Conservation (phyloP, 2,797 vertebrate species). For the Chaenodraco wilsoni region DNA sequence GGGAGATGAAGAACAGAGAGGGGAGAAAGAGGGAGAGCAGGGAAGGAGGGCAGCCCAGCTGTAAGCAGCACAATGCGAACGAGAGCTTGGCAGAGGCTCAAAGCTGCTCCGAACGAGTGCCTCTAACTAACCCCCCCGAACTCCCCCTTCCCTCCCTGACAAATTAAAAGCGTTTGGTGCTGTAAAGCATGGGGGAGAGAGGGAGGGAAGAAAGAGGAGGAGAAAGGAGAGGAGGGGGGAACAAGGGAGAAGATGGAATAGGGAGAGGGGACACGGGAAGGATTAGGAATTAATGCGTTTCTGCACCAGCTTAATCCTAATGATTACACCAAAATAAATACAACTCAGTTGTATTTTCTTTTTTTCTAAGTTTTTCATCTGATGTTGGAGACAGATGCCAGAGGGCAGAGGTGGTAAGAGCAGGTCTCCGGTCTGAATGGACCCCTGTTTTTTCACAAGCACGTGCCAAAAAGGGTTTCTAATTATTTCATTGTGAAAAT, state of each 20-base stretch:
- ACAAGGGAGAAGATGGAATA: constrained; percentile 57
- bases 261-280: constrained; percentile 69
- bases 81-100: constrained; percentile 90
- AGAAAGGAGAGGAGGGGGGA: constrained; percentile 50
- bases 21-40: constrained; percentile 68
- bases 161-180: constrained; percentile 87
- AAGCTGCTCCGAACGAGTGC: constrained; percentile 88
- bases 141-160: constrained; percentile 69
- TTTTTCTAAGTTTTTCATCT: constrained; percentile 60
- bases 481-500: constrained; percentile 40
- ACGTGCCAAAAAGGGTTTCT: constrained; percentile 35
- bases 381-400: constrained; percentile 80
- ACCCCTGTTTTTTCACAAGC: constrained; percentile 22
- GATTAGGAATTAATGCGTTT: constrained; percentile 89
- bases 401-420: constrained; percentile 65
- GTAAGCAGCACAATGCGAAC: constrained; percentile 88
- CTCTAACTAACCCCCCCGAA: constrained; percentile 71
- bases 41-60: constrained; percentile 85
- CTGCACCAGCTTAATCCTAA: constrained; percentile 88
- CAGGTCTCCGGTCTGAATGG: constrained; percentile 53
- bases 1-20: constrained; percentile 68
- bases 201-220: constrained; percentile 39
- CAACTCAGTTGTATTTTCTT: constrained; percentile 78
- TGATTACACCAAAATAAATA: constrained; percentile 94
- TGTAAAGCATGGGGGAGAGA: constrained; percentile 71